Percentiles rank a stretch among this genome's conserved stretches.
Evolutionary conservation across 2,888 invertebrate genomes (phyloP).

Genomic region (Globia sparganii): DNA sequence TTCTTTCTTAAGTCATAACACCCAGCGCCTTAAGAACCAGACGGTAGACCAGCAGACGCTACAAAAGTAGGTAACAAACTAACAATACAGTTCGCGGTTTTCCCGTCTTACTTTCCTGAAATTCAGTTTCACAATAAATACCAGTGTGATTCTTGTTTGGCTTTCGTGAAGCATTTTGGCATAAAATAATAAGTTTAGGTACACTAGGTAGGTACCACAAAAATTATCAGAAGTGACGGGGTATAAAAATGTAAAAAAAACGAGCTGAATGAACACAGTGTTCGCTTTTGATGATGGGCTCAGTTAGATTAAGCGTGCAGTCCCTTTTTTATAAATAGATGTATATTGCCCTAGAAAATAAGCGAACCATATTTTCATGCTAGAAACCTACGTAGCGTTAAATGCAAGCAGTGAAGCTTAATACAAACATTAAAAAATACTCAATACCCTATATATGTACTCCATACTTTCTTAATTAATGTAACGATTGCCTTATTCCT

Average conservation of each 20-base stretch:
- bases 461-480: conserved; percentile 2
- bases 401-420: conserved; percentile 83
- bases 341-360: conserved; percentile 86
- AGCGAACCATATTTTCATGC: conserved; percentile 85
- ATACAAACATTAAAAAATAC: conserved; percentile 17
- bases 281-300: conserved; percentile 76
- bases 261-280: conserved; percentile 80
- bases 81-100: conserved; percentile 35
- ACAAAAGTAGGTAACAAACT: conserved; percentile 16
- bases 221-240: conserved; percentile 63
- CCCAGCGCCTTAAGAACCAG: background rate
- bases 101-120: conserved; percentile 10
- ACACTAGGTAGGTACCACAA: conserved; percentile 10
- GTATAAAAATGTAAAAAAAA: conserved; percentile 66
- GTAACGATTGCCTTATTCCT: background rate
- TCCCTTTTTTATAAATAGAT: conserved; percentile 86
- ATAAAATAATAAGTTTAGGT: conserved; percentile 11
- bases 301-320: conserved; percentile 83
- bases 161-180: conserved; percentile 10
- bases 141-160: background rate
- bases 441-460: conserved; percentile 20
- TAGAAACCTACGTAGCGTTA: conserved; percentile 83
- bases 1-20: background rate
- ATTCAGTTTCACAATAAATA: conserved; percentile 16
- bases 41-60: conserved; percentile 23